Evolutionary conservation across 2,797 vertebrate species (phyloP), one percentile per base, ranked within the genome.

Genomic region (Tragopan temminckii): DNA sequence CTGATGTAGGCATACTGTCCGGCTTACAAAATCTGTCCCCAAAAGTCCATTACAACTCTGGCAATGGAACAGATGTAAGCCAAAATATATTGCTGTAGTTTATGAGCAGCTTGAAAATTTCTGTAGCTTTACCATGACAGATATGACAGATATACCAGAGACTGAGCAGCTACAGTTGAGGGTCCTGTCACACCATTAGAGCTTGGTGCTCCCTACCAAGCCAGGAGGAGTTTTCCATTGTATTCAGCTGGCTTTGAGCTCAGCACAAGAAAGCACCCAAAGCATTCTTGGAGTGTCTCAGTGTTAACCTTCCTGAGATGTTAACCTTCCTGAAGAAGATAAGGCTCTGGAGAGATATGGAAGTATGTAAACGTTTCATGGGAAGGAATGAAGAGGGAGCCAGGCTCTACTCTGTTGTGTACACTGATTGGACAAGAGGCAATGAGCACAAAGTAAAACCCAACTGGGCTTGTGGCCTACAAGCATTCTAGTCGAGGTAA

Each of bases 271-370:
- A 82, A 43, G 9, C 2, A 42, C 11, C 10, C 43, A 48, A 42
- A 61, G 70, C 33, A 9, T 67, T 84, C 21, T 48, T 9, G 29
- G 10, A 17, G 5, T 4, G 8, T 27, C 42, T 66, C 66, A 40
- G 1, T 5, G 29, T 58, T 69, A 43, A 67, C 27, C 35, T 79
- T 82, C 63, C 61, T 14, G 29, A 74, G 43, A 57, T 12, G 15
- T 33, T 43, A 52, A 1, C 1, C 9, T 74, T 33, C 18, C 35
- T 0, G 0, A 43, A 78, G 23, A 80, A 61, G 9, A 50, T 20
- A 88, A 63, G 38, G 13, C 25, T 71, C 31, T n/a, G 38, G 50
- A 23, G 25, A 80, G 27, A 90, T 40, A 24, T 19, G 11, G 15
- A 9, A 11, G 11, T 23, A 4, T 33, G 14, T 24, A 50, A 75